phyloP scores from a whole-genome alignment of 2,797 vertebrate species.

The Ambastaia sidthimunki region DNA sequence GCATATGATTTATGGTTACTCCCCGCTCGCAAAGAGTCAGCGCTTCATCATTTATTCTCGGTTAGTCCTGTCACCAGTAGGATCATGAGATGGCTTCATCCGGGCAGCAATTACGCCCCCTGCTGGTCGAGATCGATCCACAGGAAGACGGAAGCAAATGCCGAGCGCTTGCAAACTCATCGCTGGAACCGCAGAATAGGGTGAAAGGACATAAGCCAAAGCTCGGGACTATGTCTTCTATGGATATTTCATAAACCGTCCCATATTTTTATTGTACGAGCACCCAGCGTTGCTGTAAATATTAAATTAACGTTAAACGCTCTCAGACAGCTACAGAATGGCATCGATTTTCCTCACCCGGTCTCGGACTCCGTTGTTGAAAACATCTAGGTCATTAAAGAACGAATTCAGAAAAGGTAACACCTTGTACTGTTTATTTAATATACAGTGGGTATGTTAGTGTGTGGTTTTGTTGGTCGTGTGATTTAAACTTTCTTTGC shows the following conservation, averaged over 20 bases:
- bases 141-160: slow-evolving; percentile 57
- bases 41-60: slow-evolving; percentile 7
- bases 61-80: not conserved
- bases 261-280: not conserved
- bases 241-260: slow-evolving; percentile 18
- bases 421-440: not conserved
- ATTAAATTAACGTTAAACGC: slow-evolving; percentile 3
- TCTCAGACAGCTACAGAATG: slow-evolving; percentile 68
- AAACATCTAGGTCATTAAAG: slow-evolving; percentile 78
- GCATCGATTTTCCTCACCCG: slow-evolving; percentile 83
- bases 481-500: not conserved
- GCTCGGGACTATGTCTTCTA: slow-evolving; percentile 47
- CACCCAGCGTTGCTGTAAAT: not conserved
- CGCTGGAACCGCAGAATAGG: slow-evolving; percentile 60
- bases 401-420: slow-evolving; percentile 77
- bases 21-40: not conserved
- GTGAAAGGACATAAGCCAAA: slow-evolving; percentile 70
- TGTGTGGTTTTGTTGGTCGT: not conserved
- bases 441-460: not conserved
- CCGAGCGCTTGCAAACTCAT: slow-evolving; percentile 41
- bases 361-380: slow-evolving; percentile 75
- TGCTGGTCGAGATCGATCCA: slow-evolving; percentile 30
- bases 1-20: not conserved
- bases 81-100: slow-evolving; percentile 1
- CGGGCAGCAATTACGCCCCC: slow-evolving; percentile 33